These are phyloP conservation scores for Cyrtodaria siliqua DNA, from an alignment of 2,888 invertebrate genomes.

Conservation along the genomic window DNA sequence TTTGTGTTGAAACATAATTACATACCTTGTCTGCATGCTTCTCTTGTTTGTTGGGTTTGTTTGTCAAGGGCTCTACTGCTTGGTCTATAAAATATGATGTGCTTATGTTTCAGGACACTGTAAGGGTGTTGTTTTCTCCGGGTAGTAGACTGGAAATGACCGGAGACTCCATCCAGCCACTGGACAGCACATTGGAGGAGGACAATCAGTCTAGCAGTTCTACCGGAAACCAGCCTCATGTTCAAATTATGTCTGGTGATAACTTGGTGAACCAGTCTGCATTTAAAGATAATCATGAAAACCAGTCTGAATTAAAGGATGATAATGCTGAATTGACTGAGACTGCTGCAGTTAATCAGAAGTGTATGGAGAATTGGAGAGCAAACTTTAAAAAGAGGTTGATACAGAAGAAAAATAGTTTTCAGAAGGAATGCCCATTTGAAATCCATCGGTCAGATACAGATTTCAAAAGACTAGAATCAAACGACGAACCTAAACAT, in stretches of 20 bases:
- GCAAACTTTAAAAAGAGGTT: slow-evolving; percentile 37
- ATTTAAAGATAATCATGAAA: no score
- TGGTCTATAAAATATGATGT: background rate
- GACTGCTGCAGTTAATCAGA: background rate
- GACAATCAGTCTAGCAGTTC: slow-evolving; percentile 2
- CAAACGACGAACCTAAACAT: no score
- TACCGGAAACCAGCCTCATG: background rate
- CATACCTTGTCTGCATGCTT: no score
- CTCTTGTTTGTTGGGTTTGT: no score
- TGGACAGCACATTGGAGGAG: slow-evolving; percentile 61
- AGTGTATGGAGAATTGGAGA: slow-evolving; percentile 36
- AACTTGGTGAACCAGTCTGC: slow-evolving; percentile 7
- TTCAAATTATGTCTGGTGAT: no score
- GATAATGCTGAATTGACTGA: background rate
- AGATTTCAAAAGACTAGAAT: no score
- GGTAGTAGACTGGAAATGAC: slow-evolving; percentile 46
- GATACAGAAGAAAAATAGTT: slow-evolving; percentile 17
- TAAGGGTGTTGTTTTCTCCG: slow-evolving; percentile 71
- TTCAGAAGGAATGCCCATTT: slow-evolving; percentile 1
- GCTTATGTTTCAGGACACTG: slow-evolving; percentile 59
- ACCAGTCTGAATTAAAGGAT: background rate
- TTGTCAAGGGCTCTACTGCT: no score
- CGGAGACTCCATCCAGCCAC: slow-evolving; percentile 41
- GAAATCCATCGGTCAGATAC: no score
- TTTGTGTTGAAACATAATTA: no score